phyloP scores from a whole-genome alignment of 2,888 invertebrate species.

The Protodeltote pygarga region DNA sequence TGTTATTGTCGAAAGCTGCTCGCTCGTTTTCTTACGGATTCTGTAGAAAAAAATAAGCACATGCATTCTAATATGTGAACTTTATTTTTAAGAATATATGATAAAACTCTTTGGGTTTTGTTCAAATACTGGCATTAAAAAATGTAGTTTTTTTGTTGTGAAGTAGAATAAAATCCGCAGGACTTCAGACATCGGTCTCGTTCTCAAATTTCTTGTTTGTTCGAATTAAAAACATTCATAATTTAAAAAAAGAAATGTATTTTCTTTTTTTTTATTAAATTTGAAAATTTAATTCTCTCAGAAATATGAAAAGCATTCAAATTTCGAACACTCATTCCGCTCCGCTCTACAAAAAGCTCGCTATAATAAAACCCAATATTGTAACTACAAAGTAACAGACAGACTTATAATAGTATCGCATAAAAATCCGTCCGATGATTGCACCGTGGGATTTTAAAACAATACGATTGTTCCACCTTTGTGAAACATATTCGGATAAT shows the following conservation, averaged over 20 bases:
- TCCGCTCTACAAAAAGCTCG: conserved; percentile 35
- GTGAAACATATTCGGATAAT: conserved; percentile 52
- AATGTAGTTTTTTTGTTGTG: too few relatives aligned
- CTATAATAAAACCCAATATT: conserved; percentile 38
- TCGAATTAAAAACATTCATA: too few relatives aligned
- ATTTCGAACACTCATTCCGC: conserved; percentile 22
- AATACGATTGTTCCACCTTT: conserved; percentile 58
- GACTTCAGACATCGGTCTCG: too few relatives aligned
- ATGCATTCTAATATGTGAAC: conserved; percentile 37
- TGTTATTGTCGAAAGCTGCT: conserved; percentile 50
- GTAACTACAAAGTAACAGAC: conserved; percentile 42
- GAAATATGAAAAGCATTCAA: conserved; percentile 26
- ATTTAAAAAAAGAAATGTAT: too few relatives aligned
- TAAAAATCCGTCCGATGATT: conserved; percentile 52
- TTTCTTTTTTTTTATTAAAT: neutral
- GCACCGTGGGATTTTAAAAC: conserved; percentile 63
- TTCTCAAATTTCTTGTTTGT: too few relatives aligned
- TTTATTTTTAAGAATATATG: conserved; percentile 28
- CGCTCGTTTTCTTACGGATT: conserved; percentile 33
- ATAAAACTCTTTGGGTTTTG: conserved; percentile 13
- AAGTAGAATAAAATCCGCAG: too few relatives aligned
- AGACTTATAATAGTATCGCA: conserved; percentile 43
- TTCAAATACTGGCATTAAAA: conserved; percentile 5
- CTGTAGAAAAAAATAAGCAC: conserved; percentile 37
- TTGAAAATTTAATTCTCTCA: too few relatives aligned